phyloP scores from a whole-genome alignment of 2,888 invertebrate genomes.

The Cerceris rybyensis region DNA sequence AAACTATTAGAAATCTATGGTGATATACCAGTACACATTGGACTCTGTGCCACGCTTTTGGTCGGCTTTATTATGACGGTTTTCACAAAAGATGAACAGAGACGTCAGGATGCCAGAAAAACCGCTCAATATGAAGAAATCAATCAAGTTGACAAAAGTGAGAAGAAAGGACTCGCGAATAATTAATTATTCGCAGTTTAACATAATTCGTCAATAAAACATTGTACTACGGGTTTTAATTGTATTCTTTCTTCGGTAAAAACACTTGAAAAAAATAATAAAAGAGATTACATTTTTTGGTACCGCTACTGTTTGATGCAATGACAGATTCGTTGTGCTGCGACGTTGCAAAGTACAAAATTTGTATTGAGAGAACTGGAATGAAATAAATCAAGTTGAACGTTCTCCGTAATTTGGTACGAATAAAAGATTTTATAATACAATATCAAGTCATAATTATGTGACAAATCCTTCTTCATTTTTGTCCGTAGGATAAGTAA shows the following conservation, averaged over 20 bases:
- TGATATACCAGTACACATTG: constrained; percentile 77
- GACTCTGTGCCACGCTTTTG: constrained; percentile 70
- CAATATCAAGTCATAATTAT: too few species aligned
- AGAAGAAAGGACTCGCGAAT: constrained; percentile 6
- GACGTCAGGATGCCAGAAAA: constrained; percentile 71
- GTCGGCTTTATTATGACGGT: constrained; percentile 74
- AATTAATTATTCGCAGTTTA: background rate
- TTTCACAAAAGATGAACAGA: constrained; percentile 75
- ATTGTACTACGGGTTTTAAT: background rate
- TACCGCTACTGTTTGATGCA: too few species aligned
- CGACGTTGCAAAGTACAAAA: too few species aligned
- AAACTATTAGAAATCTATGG: constrained; percentile 73
- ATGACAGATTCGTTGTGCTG: too few species aligned
- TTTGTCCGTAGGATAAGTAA: too few species aligned
- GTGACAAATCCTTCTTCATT: too few species aligned
- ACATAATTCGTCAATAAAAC: background rate
- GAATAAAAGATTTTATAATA: too few species aligned
- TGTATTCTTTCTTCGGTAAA: background rate
- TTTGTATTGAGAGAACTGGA: too few species aligned
- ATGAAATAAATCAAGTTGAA: too few species aligned
- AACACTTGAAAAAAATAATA: background rate
- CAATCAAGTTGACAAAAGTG: constrained; percentile 13
- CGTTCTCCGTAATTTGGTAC: too few species aligned
- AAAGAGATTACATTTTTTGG: background rate
- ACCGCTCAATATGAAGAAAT: constrained; percentile 45